Evolutionary conservation across 2,797 vertebrate species (phyloP).

Genomic region (Paratrypauchen microcephalus): DNA sequence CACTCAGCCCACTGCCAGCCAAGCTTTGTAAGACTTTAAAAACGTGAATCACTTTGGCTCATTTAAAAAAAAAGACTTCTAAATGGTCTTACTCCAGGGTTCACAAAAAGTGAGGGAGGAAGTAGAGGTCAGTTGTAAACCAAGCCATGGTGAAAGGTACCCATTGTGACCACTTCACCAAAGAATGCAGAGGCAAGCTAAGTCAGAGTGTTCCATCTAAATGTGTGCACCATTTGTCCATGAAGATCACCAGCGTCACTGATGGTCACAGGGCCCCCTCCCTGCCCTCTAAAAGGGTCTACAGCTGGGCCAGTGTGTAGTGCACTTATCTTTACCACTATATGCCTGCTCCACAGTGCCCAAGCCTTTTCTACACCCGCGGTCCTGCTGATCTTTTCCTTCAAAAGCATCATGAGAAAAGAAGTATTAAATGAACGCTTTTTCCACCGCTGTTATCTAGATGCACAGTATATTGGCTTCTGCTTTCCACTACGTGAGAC

Average conservation of each 20-base stretch:
- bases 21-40: neutral
- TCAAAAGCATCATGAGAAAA: neutral
- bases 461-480: conserved; percentile 9
- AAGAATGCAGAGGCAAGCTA: conserved; percentile 56
- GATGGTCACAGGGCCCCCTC: neutral
- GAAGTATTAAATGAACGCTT: conserved; percentile 3
- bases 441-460: neutral
- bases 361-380: conserved; percentile 37
- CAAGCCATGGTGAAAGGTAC: neutral
- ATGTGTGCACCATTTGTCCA: conserved; percentile 29
- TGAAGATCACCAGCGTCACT: conserved; percentile 61
- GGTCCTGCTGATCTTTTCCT: conserved; percentile 34
- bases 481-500: conserved; percentile 6
- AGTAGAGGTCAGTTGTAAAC: neutral
- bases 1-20: neutral
- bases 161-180: conserved; percentile 51
- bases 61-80: conserved; percentile 1
- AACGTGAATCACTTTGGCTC: conserved; percentile 25
- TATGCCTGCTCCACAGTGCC: conserved; percentile 59
- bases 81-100: neutral
- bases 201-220: conserved; percentile 22
- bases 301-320: conserved; percentile 38
- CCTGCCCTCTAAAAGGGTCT: neutral
- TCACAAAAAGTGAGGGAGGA: neutral
- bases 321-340: conserved; percentile 67